Evolutionary conservation across 2,888 invertebrate genomes (phyloP), one percentile per base, ranked within the genome.

Genomic region (Hartigia nigra): DNA sequence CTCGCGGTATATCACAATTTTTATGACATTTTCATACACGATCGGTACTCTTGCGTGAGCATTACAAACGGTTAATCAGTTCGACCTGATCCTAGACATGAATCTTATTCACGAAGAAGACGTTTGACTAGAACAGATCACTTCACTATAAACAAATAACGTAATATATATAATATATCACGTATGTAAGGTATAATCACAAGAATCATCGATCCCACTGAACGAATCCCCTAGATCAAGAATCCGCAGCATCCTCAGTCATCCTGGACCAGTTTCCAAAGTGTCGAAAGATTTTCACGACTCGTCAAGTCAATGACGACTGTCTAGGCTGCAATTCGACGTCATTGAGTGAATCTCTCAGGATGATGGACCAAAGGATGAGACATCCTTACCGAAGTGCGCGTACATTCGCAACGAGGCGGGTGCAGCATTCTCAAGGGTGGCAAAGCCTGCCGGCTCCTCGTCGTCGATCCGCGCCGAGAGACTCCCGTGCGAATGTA

Each of bases 401-500:
- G 88, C 86, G 87, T 88, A 88, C 88, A 89, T 90, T 88, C 90
- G 87, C 85, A 86, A 86, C 85, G 86, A 80, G 84, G 85, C 76
- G 86, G 86, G 84, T 82, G 86, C 85, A 86, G 84, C 90, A 90
- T 89, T 86, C 85, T 89, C 87, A 83, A 81, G 77, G 76, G 72
- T 79, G 72, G 23, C 72, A 34, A 72, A 31, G 88, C 85, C 84
- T 84, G 83, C 87, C 74, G 77, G 69, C 70, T 12, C 74, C 31
- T 12, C 70, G 39, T 37, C 79, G 77, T 35, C 79, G 79, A 36
- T 32, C 72, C 12, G 72, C 9, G 34, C 72, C 72, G 31, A 31
- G 32, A 34, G 32, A 72, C 72, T 32, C 72, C 32, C 72, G 72
- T 72, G 72, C 31, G 34, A 31, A 31, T 32, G 32, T 34, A 31